These are phyloP conservation scores for Poecilobothrus nobilitatus DNA, from an alignment of 2,888 invertebrate species.

Conservation along the genomic window DNA sequence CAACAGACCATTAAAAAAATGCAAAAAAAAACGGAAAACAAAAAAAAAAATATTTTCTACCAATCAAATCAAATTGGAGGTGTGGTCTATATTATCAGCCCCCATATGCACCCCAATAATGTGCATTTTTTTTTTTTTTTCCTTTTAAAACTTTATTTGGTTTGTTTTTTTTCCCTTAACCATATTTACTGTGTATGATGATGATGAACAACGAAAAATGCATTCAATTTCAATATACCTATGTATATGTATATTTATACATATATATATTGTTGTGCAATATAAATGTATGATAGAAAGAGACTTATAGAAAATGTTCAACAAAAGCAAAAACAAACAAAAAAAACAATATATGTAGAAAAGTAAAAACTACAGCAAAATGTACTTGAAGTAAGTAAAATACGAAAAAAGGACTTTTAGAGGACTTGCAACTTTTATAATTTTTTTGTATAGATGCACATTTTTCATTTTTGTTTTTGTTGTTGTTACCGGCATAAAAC, in stretches of 20 bases:
- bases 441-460: not conserved
- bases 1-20: not conserved
- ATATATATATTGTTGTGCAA: too few relatives aligned
- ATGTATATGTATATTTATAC: too few relatives aligned
- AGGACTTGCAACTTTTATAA: not conserved
- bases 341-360: not conserved
- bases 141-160: too few relatives aligned
- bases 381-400: too few relatives aligned
- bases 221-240: not conserved
- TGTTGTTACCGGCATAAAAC: not conserved
- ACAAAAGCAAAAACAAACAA: not conserved
- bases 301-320: not conserved
- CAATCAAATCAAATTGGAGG: constrained; percentile 22
- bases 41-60: constrained; percentile 8
- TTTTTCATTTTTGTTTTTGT: not conserved
- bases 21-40: too few relatives aligned
- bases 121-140: not conserved
- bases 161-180: not conserved
- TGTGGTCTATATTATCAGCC: constrained; percentile 21
- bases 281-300: not conserved
- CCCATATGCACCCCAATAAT: constrained; percentile 9
- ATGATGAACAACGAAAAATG: not conserved
- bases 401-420: not conserved
- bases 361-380: too few relatives aligned
- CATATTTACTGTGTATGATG: not conserved